Percentiles rank a stretch among this genome's conserved stretches.
These are phyloP conservation scores for Margaritifera margaritifera DNA, from an alignment of 2,888 invertebrate genomes.

Conservation along the genomic window DNA sequence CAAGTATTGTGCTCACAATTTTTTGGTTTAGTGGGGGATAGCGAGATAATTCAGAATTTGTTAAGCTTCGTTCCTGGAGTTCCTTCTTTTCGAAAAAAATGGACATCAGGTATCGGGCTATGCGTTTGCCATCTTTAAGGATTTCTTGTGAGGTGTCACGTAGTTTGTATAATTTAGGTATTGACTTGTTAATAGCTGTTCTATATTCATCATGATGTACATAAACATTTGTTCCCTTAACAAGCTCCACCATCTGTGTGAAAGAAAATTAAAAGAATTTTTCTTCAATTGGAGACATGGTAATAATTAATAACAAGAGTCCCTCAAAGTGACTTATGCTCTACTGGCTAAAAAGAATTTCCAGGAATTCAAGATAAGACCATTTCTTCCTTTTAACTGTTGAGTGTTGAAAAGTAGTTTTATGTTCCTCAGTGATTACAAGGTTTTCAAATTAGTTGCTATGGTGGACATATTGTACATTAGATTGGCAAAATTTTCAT, in stretches of 20 bases:
- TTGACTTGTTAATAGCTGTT: slow-evolving; percentile 16
- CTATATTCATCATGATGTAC: slow-evolving; percentile 11
- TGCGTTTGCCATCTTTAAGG: slow-evolving; percentile 9
- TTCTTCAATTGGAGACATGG: too few species aligned
- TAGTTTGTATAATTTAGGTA: slow-evolving; percentile 4
- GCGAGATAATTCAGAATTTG: slow-evolving; percentile 8
- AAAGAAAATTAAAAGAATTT: slow-evolving; percentile 2
- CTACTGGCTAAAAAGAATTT: too few species aligned
- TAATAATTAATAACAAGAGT: too few species aligned
- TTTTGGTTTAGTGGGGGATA: slow-evolving; percentile 2
- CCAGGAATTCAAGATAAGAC: too few species aligned
- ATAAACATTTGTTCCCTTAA: slow-evolving; percentile 13
- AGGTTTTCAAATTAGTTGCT: too few species aligned
- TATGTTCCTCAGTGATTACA: too few species aligned
- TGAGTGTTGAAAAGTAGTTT: too few species aligned
- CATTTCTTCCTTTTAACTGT: too few species aligned
- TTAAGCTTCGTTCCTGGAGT: slow-evolving; percentile 14
- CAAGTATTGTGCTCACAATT: too few species aligned
- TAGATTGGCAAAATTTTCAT: too few species aligned
- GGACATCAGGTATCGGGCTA: slow-evolving; percentile 10
- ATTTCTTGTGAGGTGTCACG: background rate
- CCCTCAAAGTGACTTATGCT: too few species aligned
- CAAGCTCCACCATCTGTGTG: slow-evolving; percentile 15
- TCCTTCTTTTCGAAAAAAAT: slow-evolving; percentile 14
- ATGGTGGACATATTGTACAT: too few species aligned